Base-by-base conservation (phyloP, 1,140 invertebrate genomes). In the Nymphalis io region DNA sequence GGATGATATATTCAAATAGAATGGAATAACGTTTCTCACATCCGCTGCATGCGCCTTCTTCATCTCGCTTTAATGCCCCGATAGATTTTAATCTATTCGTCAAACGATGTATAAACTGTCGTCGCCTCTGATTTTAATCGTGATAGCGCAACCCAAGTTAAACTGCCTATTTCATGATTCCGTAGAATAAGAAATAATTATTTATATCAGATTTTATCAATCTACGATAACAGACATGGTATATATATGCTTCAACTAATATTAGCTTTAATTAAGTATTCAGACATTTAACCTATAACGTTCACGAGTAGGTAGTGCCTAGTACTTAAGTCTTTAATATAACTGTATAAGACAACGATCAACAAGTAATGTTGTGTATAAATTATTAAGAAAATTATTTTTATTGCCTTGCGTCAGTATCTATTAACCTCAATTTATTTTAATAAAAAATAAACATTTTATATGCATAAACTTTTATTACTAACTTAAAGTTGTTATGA, bases 1-100 rank as follows among this genome's bases (percentile, higher is more conserved):
- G 83, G 85, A 87, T 90, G 88, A 90, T 91, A 88, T 89, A 90
- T 90, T 91, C 88, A 89, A 86, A 89, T 91, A 88, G 82, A 87
- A 87, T 87, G 81, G 79, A 86, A 84, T 89, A 88, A 86, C 86
- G 84, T 87, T 82, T 82, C 74, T 84, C 82, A 78, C 83, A 89
- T 89, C 89, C 87, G 86, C 77, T 85, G 86, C 83, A 85, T 84
- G 85, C 86, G 82, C 86, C 85, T 86, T 80, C 83, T 81, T 82
- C 79, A 73, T 81, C 82, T 86, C 78, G 80, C 73, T 84, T 83
- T 84, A 84, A 83, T 83, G 81, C 76, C 72, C 27, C 78, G 69
- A 83, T 83, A 88, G 87, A 89, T 89, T 84, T 74, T 84, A 82
- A 90, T 91, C 89, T 86, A 82, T 85, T 89, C 86, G 84, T 89